Evolutionary conservation across 2,797 vertebrate species (phyloP), one percentile per base, ranked within the genome.

Genomic region (Sciurus carolinensis): DNA sequence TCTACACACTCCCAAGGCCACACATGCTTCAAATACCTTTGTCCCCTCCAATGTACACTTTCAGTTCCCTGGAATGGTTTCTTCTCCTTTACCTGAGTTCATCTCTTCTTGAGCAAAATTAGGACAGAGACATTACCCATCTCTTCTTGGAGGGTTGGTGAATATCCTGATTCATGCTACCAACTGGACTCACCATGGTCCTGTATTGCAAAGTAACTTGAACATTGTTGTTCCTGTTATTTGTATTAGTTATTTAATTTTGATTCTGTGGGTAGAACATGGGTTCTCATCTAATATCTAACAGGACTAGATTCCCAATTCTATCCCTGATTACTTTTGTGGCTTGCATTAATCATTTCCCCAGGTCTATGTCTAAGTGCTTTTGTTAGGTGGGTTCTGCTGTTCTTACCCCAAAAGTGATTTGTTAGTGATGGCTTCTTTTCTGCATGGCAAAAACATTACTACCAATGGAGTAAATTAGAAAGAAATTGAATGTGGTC

Each of bases 21-120:
- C 26, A 62, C 54, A 12, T 88, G 50, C 73, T 82, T 64, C 50
- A 77, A 81, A 69, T 52, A 11, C 7, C 84, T 91, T 97, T 57
- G 33, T 71, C 39, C 62, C 52, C 24, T 72, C 44, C 15, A 1
- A 0, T 73, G 7, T 50, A 73, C 79, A 73, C 30, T 33, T 76
- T 18, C 9, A 7, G 17, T 20, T 90, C 62, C 59, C 1, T 3
- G 84, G 52, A 66, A 87, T 47, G 17, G 22, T 28, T 71, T 90
- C 42, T 81, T 52, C 39, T 95, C 54, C 71, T 36, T 39, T 52
- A 20, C 22, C 26, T 12, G 13, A 82, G 11, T 71, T 8, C 13
- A 44, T 72, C 36, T 57, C 44, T 33, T 79, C 42, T 92, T 64
- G n/a, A 54, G 7, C 66, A 50, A 88, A 79, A 81, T 3, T 1